A percentile compares a stretch with the other conserved stretches of the same genome.
Conservation (phyloP, 2,113 vertebrate species). For the Cnemophilus loriae region DNA sequence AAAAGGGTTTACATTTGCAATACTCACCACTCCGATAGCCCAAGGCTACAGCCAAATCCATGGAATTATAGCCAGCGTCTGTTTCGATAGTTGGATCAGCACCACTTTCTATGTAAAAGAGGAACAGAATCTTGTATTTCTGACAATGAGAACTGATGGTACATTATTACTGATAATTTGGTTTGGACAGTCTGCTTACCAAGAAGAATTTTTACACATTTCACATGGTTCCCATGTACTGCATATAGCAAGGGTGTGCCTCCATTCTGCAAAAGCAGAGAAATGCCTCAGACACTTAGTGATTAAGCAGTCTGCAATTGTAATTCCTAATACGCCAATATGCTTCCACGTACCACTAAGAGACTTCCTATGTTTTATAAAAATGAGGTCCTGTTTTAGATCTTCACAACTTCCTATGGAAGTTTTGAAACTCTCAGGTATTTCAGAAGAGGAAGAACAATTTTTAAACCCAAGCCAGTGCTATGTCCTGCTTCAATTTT, state of each 20-base stretch:
- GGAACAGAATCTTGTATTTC: not conserved
- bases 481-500: not conserved
- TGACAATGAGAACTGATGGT: not conserved
- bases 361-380: not conserved
- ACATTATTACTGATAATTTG: not conserved
- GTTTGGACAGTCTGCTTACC: conserved; percentile 72
- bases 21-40: conserved; percentile 90
- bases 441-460: not conserved
- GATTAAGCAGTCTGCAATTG: not conserved
- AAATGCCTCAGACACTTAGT: not conserved
- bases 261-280: conserved; percentile 83
- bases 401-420: not conserved
- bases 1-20: not conserved
- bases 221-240: conserved; percentile 97
- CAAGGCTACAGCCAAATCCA: conserved; percentile 97
- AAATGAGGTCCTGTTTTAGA: not conserved
- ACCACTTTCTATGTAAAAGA: conserved; percentile 82
- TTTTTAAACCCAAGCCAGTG: not conserved
- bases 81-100: conserved; percentile 95
- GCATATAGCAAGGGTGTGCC: conserved; percentile 94
- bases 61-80: conserved; percentile 95
- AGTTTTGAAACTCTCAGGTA: not conserved
- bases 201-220: conserved; percentile 93
- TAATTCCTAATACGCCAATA: not conserved
- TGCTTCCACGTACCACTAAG: not conserved